A percentile compares a stretch with the other conserved stretches of the same genome.
These are phyloP conservation scores for Stomatorhinus ivindoensis DNA, from an alignment of 2,113 vertebrate genomes.

Conservation along the genomic window DNA sequence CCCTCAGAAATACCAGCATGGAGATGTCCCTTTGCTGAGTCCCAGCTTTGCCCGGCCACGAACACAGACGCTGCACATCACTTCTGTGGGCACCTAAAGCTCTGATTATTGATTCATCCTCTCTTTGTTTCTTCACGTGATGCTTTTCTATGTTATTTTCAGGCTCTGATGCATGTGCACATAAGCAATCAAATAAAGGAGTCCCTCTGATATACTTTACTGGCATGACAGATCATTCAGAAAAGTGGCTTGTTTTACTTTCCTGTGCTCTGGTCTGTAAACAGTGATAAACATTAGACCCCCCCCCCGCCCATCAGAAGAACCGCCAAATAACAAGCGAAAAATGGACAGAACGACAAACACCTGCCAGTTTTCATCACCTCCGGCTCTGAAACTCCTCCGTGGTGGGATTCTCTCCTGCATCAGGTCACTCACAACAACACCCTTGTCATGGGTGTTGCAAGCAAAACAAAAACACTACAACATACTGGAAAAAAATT, in stretches of 20 bases:
- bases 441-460: background rate
- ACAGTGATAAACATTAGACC: background rate
- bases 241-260: background rate
- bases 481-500: background rate
- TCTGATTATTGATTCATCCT: conserved; percentile 9
- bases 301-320: background rate
- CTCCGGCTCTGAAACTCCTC: background rate
- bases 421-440: background rate
- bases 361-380: background rate
- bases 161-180: background rate
- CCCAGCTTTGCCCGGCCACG: background rate
- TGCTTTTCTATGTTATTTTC: background rate
- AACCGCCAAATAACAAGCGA: background rate
- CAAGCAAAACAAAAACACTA: background rate
- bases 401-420: background rate
- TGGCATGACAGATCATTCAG: background rate
- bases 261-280: background rate
- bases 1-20: background rate
- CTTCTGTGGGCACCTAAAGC: background rate
- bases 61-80: background rate
- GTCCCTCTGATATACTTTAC: background rate
- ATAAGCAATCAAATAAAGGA: background rate
- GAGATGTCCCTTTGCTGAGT: background rate
- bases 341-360: background rate
- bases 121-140: background rate